Evolutionary conservation across 2,797 vertebrate genomes (phyloP), one percentile per base, ranked within the genome.

Genomic region (Peromyscus nudipes): DNA sequence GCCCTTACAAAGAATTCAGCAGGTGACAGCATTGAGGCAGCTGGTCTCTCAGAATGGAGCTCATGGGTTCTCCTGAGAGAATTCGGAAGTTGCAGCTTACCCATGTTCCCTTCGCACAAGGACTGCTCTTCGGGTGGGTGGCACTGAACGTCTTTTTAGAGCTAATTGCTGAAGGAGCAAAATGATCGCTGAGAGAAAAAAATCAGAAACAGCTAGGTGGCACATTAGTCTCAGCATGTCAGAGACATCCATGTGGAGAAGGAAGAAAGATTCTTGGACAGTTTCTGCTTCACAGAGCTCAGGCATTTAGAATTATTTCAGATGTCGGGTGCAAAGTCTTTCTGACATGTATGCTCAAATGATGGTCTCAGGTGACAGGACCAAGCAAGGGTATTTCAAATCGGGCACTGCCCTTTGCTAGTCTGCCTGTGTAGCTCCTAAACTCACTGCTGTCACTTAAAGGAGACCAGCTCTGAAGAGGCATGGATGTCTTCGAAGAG

Each of bases 131-230:
- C 55, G 96, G 29, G 87, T 64, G 80, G 84, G n/a, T 1, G 1
- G 49, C 27, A 27, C 80, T 52, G 40, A 96, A 37, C 8, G 19
- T 91, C 85, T 95, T 40, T 75, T 94, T 87, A 91, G 69, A 97
- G 86, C 57, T 93, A 89, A 90, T 40, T 79, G 37, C 67, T 83
- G 76, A 89, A 55, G 43, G 31, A 40, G 46, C 40, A 29, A 69
- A 29, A 29, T 65, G 46, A 93, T 60, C 52, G 73, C 16, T 29
- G 57, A 75, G 19, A 73, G 17, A 25, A 75, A 55, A 55, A 88
- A 82, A 52, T 46, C 94, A 46, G 67, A 49, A 43, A 46, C 12
- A 90, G 87, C 83, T 40, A 75, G 91, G 73, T 12, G 85, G 67
- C 29, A 76, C 27, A 2, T 43, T n/a, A 55, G 60, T 80, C 52